Base-by-base conservation (phyloP, 2,888 invertebrate species). In the Charanyca ferruginea region DNA sequence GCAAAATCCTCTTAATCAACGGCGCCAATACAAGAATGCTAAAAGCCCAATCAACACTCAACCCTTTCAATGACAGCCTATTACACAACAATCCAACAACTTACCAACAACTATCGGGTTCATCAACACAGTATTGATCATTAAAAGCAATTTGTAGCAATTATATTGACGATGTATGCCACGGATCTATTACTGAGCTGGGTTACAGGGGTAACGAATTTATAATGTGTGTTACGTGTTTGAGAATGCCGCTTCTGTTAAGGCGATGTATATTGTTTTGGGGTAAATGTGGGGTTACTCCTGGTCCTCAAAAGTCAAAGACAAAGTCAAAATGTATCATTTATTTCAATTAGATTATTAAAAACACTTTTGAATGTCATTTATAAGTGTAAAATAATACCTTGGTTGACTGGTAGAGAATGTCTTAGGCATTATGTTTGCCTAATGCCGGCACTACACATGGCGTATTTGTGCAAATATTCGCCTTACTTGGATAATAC, bases 131-230 rank as follows among this genome's bases (percentile, higher is more conserved):
- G 67, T 66, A 70, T 73, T 61, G 73, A 87, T 90, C 89, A 90
- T 76, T 82, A 80, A 88, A 85, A 90, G 59, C 73, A 92, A 93
- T 84, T 93, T 90, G 87, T 85, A 85, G 90, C 92, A 94, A 94
- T 94, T 92, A 94, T 91, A 90, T 81, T 80, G 87, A 88, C 82
- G 88, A 86, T 81, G 83, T 85, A 84, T 87, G 85, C 86, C 83
- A 86, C 84, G 80, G 71, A 78, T 65, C 75, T 76, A 78, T 78
- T 78, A 64, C 79, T 11, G 49, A 45, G 53, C 51, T 81, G 83
- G 73, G 72, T 70, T 81, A 79, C 80, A 77, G 83, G 91, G 89
- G 87, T 90, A 90, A 90, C 94, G 93, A 94, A 94, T 94, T 81
- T 91, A 79, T 94, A 94, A 94, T 94, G 82, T 87, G 77, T 72